These are phyloP conservation scores for Lethrus apterus DNA, from an alignment of 1,140 invertebrate species.

Conservation along the genomic window DNA sequence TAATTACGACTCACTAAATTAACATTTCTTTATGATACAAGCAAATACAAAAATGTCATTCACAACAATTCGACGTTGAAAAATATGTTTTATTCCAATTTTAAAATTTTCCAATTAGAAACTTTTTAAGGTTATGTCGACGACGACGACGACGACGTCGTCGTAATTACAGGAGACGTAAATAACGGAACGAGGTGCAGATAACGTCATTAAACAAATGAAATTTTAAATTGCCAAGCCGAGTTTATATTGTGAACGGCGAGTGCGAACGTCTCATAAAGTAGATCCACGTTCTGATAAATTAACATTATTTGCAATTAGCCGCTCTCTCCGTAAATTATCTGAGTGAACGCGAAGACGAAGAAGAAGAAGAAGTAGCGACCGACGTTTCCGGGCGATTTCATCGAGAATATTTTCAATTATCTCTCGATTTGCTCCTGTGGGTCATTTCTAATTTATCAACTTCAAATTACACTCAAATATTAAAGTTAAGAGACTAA, in stretches of 20 bases:
- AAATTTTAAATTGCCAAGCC: constrained; percentile 23
- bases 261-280: constrained; percentile 24
- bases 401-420: not conserved
- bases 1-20: no score
- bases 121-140: no score
- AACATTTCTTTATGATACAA: no score
- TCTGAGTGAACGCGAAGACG: constrained; percentile 7
- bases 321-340: constrained; percentile 22
- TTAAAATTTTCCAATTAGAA: no score
- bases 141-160: not conserved
- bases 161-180: constrained; percentile 19
- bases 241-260: constrained; percentile 17
- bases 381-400: not conserved
- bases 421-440: no score
- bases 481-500: no score
- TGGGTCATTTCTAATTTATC: no score
- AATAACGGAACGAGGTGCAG: constrained; percentile 17
- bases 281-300: constrained; percentile 25
- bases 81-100: no score
- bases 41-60: no score
- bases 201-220: constrained; percentile 26
- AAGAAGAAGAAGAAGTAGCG: no score
- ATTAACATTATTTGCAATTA: constrained; percentile 28
- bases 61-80: no score
- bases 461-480: constrained; percentile 1